Base-by-base conservation (phyloP, 2,888 invertebrate species). In the Eupeodes luniger region DNA sequence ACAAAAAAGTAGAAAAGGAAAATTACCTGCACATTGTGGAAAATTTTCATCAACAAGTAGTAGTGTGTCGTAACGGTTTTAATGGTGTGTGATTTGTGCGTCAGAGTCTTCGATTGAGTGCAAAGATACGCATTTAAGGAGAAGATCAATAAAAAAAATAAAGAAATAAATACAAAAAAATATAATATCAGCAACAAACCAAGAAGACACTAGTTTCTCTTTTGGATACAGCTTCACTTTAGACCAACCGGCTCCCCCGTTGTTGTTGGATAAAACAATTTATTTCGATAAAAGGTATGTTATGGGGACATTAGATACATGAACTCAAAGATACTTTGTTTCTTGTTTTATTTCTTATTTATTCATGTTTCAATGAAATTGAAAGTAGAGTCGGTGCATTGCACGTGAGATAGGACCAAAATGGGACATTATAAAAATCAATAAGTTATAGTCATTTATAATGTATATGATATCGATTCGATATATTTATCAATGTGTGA, bases 161-260 rank as follows among this genome's bases (percentile, higher is more conserved):
- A 49, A 66, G 27, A 40, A 14, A 53, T 27, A 27, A 27, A 27
- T 27, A 27, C 27, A 40, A 51, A 27, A 5, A 70, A 67, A 67
- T 40, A 5, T 1, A 40, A 40, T 40, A 40, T 40, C 40, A 40
- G 40, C 40, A 40, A 9, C 40, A 34, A 27, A 34, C 76, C 10
- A 74, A 69, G 70, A 76, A 77, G 76, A 84, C 80, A 84, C 84
- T 80, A 59, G 85, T 88, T 88, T 88, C 88, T 88, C 88, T 88
- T 87, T 88, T 88, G 88, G 88, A 85, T 88, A 81, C 47, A 66
- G 49, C 74, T 40, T 55, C 59, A 80, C 83, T 57, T 27, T 5
- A 76, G 84, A 80, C 85, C 69, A 53, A 80, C 85, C 75, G 59
- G 80, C 84, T 80, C 19, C 57, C 0, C 76, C 67, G 69, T 47